Evolutionary conservation across 2,888 invertebrate species (phyloP).

Genomic region (Arctia plantaginis): DNA sequence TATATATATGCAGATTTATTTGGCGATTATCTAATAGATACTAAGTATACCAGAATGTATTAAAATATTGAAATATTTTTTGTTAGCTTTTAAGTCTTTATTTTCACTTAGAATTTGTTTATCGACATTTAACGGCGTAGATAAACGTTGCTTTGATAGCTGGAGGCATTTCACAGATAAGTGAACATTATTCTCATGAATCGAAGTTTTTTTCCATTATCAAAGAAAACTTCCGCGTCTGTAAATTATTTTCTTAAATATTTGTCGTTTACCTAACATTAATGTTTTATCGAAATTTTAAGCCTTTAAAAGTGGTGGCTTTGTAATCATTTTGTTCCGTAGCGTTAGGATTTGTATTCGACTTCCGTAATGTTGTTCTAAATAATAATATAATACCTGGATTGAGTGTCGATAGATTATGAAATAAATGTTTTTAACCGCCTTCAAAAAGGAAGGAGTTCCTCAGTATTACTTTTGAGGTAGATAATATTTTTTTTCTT

Average conservation of each 20-base stretch:
- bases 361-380: not conserved
- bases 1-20: too few species aligned
- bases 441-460: too few species aligned
- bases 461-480: too few species aligned
- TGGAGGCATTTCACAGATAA: conserved; percentile 32
- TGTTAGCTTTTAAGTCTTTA: conserved; percentile 4
- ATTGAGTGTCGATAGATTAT: too few species aligned
- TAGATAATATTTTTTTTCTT: too few species aligned
- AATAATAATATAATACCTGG: too few species aligned
- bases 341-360: not conserved
- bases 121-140: conserved; percentile 31
- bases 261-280: conserved; percentile 5
- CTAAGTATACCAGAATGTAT: not conserved
- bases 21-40: too few species aligned
- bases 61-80: not conserved
- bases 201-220: conserved; percentile 25
- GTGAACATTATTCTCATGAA: conserved; percentile 35
- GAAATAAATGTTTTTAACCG: too few species aligned
- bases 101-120: conserved; percentile 17
- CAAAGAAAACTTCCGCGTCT: conserved; percentile 6
- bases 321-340: not conserved
- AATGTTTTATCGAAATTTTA: not conserved
- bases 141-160: conserved; percentile 34
- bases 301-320: not conserved
- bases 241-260: conserved; percentile 11